phyloP scores from a whole-genome alignment of 2,888 invertebrate genomes.

The Heliconius charithonia region DNA sequence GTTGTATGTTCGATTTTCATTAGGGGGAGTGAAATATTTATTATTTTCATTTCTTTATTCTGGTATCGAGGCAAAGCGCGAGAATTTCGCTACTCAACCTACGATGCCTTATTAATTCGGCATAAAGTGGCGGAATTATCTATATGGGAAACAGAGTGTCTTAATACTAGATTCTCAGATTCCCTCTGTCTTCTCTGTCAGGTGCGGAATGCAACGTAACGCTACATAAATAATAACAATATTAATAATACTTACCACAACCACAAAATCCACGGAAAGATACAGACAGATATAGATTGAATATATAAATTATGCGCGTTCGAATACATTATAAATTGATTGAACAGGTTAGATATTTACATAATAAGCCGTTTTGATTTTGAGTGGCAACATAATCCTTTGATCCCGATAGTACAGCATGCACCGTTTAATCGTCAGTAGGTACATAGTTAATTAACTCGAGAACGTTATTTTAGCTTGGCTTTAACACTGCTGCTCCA shows the following conservation, averaged over 20 bases:
- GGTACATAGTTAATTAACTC: constrained; percentile 44
- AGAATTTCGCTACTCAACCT: too few species aligned
- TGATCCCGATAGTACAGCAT: constrained; percentile 44
- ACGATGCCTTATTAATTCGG: too few species aligned
- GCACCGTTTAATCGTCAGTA: constrained; percentile 43
- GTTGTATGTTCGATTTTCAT: too few species aligned
- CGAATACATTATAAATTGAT: constrained; percentile 25
- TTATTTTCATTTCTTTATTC: too few species aligned
- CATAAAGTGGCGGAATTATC: too few species aligned
- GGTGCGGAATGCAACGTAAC: too few species aligned
- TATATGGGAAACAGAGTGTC: too few species aligned
- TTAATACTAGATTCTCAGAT: too few species aligned
- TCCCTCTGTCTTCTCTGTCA: too few species aligned
- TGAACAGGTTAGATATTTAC: constrained; percentile 36
- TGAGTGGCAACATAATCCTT: constrained; percentile 42
- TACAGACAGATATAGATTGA: constrained; percentile 6
- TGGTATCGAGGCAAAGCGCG: too few species aligned
- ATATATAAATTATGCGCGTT: constrained; percentile 6
- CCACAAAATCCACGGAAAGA: neutral
- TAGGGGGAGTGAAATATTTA: too few species aligned
- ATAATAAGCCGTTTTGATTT: constrained; percentile 37
- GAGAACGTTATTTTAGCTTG: constrained; percentile 41
- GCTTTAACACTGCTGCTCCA: constrained; percentile 39
- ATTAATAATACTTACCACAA: neutral
- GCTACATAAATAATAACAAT: neutral